A percentile compares a stretch with the other conserved stretches of the same genome.
Conservation (phyloP, 2,888 invertebrate genomes). For the Lampropteryx suffumata region DNA sequence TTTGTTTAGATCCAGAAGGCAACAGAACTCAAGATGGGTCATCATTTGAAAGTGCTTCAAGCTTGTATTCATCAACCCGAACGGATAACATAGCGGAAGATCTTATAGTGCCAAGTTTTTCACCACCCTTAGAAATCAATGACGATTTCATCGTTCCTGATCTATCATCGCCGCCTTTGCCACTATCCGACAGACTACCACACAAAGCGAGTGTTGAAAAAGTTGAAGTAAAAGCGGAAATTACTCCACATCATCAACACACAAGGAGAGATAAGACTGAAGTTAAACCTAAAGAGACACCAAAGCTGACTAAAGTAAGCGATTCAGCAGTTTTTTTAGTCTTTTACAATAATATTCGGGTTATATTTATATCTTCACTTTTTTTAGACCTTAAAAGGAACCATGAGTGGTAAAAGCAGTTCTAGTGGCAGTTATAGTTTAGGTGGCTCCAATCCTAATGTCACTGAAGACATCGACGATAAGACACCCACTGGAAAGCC, state of each 20-base stretch:
- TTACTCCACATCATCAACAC: slow-evolving; percentile 58
- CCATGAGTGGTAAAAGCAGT: slow-evolving; percentile 76
- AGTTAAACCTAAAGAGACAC: slow-evolving; percentile 61
- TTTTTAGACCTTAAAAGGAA: slow-evolving; percentile 58
- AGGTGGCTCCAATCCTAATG: slow-evolving; percentile 74
- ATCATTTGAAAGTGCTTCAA: slow-evolving; percentile 94
- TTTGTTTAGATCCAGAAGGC: slow-evolving; percentile 78
- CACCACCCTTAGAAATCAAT: slow-evolving; percentile 81
- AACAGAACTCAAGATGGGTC: slow-evolving; percentile 88
- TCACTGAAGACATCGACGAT: slow-evolving; percentile 58
- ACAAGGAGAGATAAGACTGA: slow-evolving; percentile 79
- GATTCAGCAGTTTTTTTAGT: not conserved
- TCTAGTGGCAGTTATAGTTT: slow-evolving; percentile 79
- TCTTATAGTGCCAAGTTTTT: slow-evolving; percentile 84
- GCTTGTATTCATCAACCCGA: slow-evolving; percentile 89
- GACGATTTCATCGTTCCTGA: slow-evolving; percentile 76
- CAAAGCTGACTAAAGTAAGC: slow-evolving; percentile 52
- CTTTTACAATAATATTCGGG: not conserved
- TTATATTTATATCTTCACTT: slow-evolving; percentile 11
- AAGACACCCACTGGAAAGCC: slow-evolving; percentile 58
- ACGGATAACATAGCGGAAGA: slow-evolving; percentile 87
- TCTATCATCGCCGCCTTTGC: slow-evolving; percentile 73
- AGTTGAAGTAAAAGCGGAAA: slow-evolving; percentile 71
- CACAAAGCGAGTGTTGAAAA: slow-evolving; percentile 58
- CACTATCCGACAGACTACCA: slow-evolving; percentile 64